Percentiles rank a stretch among this genome's conserved stretches.
These are phyloP conservation scores for Tiliacea citrago DNA, from an alignment of 2,888 invertebrate species.

Conservation along the genomic window DNA sequence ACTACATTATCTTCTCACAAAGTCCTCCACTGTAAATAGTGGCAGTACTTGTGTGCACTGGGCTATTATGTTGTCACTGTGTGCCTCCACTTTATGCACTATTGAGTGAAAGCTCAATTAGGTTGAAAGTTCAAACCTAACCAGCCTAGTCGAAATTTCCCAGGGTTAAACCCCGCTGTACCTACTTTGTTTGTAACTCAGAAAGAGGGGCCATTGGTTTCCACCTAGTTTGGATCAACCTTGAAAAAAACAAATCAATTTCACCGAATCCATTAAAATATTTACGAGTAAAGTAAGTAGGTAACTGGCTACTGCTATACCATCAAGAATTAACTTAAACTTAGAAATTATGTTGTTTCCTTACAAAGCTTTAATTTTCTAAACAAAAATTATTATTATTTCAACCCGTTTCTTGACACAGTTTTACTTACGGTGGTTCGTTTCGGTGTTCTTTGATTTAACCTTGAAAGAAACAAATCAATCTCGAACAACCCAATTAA, in stretches of 20 bases:
- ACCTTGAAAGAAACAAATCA: slow-evolving; percentile 51
- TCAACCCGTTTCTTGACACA: not conserved
- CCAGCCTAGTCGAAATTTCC: slow-evolving; percentile 41
- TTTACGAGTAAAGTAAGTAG: slow-evolving; percentile 40
- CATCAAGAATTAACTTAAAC: not conserved
- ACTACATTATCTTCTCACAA: slow-evolving; percentile 2
- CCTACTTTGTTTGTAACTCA: slow-evolving; percentile 22
- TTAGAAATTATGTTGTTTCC: not conserved
- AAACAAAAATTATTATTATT: not conserved
- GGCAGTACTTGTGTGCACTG: slow-evolving; percentile 11
- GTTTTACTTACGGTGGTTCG: not conserved
- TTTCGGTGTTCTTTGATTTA: slow-evolving; percentile 25
- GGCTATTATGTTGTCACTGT: slow-evolving; percentile 34
- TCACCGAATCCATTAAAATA: slow-evolving; percentile 39
- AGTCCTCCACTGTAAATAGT: slow-evolving; percentile 1
- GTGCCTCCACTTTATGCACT: slow-evolving; percentile 49
- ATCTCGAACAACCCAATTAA: slow-evolving; percentile 47
- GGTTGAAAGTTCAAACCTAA: slow-evolving; percentile 47
- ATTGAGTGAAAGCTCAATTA: slow-evolving; percentile 54
- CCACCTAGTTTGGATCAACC: slow-evolving; percentile 24
- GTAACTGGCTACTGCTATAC: slow-evolving; percentile 1
- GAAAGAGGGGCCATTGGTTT: slow-evolving; percentile 16
- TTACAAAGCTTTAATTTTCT: not conserved
- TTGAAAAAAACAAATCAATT: slow-evolving; percentile 59
- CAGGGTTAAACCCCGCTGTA: slow-evolving; percentile 26